These are phyloP conservation scores for Byasa hedistus DNA, from an alignment of 2,888 invertebrate genomes.

Conservation along the genomic window DNA sequence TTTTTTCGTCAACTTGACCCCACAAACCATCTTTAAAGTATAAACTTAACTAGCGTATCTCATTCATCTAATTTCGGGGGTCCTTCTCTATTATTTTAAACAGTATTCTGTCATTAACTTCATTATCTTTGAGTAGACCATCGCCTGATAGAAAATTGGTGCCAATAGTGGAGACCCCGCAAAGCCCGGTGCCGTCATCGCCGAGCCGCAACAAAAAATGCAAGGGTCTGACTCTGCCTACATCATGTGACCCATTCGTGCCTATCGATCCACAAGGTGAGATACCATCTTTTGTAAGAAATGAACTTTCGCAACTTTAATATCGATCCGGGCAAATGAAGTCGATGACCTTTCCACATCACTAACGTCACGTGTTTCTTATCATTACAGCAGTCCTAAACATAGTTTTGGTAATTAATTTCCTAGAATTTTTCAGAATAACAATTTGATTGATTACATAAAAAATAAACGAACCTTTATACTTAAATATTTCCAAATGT, in stretches of 20 bases:
- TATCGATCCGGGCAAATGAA: neutral
- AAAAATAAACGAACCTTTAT: too few species aligned
- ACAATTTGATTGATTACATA: too few species aligned
- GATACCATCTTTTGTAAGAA: slow-evolving; percentile 10
- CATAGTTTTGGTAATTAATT: too few species aligned
- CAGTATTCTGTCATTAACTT: neutral
- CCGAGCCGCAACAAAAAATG: slow-evolving; percentile 49
- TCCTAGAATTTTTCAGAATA: too few species aligned
- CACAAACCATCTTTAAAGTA: too few species aligned
- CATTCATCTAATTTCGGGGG: neutral
- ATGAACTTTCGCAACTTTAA: neutral
- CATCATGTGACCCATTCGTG: slow-evolving; percentile 56
- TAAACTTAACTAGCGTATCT: neutral
- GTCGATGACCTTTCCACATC: neutral
- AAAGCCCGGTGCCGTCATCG: slow-evolving; percentile 64
- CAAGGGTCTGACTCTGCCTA: slow-evolving; percentile 46
- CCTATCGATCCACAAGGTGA: slow-evolving; percentile 82
- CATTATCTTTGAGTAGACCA: slow-evolving; percentile 26
- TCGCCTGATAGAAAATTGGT: slow-evolving; percentile 40
- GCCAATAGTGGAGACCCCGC: slow-evolving; percentile 53
- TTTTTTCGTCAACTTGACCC: too few species aligned
- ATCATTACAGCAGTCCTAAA: neutral
- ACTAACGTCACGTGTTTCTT: too few species aligned
- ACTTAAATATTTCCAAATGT: too few species aligned
- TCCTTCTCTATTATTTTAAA: neutral